Conservation (phyloP, 1,140 invertebrate genomes). For the Laupala kohalensis region DNA sequence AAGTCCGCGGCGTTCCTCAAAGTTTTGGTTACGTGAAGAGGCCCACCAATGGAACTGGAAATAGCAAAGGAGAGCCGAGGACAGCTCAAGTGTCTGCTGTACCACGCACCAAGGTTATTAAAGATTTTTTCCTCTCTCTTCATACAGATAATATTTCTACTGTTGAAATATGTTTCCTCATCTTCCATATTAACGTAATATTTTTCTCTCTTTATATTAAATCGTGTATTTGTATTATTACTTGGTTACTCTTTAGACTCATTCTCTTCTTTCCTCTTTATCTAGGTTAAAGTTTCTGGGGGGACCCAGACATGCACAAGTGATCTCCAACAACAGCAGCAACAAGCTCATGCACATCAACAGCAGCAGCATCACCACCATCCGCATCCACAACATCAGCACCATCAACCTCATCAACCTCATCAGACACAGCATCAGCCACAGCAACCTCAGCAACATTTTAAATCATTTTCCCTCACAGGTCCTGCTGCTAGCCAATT, state of each 20-base stretch:
- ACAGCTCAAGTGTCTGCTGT: constrained; percentile 73
- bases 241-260: too few relatives aligned
- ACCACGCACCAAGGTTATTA: constrained; percentile 47
- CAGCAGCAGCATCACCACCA: neutral
- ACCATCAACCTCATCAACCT: neutral
- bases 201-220: too few relatives aligned
- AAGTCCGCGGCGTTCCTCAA: constrained; percentile 49
- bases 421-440: constrained; percentile 10
- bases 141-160: too few relatives aligned
- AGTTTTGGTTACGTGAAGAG: constrained; percentile 73
- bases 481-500: constrained; percentile 68
- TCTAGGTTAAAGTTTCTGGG: constrained; percentile 54
- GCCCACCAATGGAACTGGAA: constrained; percentile 23
- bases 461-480: constrained; percentile 65
- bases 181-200: too few relatives aligned
- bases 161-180: too few relatives aligned
- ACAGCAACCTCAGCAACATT: constrained; percentile 31
- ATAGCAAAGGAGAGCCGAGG: constrained; percentile 38
- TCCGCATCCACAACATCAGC: neutral
- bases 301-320: constrained; percentile 77
- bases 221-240: too few relatives aligned
- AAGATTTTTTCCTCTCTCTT: too few relatives aligned
- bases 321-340: constrained; percentile 36
- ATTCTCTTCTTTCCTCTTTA: too few relatives aligned
- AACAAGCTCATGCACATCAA: neutral